These are phyloP conservation scores for Taenioides sp. DNA, from an alignment of 2,797 vertebrate species.

Conservation along the genomic window DNA sequence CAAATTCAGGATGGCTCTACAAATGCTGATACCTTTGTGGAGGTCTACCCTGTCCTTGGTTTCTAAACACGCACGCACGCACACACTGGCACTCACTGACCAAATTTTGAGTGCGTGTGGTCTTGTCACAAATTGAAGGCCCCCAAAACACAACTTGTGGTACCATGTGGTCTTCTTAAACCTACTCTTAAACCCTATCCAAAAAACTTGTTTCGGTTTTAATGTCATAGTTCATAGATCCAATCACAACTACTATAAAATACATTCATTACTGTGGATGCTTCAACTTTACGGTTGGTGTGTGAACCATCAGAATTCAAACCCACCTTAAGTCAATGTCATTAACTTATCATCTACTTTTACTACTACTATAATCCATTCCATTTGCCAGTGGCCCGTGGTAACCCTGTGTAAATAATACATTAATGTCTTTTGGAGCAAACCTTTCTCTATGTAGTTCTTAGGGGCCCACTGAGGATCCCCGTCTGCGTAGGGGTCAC, in stretches of 20 bases:
- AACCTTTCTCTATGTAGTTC: conserved; percentile 95
- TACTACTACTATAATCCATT: neutral
- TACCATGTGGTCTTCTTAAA: too few species aligned
- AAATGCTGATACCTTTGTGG: neutral
- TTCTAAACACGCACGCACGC: too few species aligned
- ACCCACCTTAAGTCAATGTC: neutral
- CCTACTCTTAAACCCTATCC: too few species aligned
- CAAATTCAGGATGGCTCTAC: neutral
- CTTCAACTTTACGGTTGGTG: neutral
- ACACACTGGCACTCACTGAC: too few species aligned
- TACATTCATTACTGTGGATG: neutral
- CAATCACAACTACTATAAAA: neutral
- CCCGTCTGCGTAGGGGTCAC: conserved; percentile 93
- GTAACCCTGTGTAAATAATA: neutral
- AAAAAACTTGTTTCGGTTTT: too few species aligned
- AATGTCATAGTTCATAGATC: too few species aligned
- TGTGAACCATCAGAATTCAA: neutral
- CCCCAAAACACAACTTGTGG: too few species aligned
- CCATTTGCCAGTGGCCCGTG: neutral
- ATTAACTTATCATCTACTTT: neutral
- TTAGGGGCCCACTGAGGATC: conserved; percentile 98
- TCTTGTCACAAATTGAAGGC: too few species aligned
- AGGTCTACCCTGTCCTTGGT: too few species aligned
- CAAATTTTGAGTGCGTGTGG: too few species aligned
- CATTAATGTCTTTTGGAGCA: neutral